Evolutionary conservation across 2,113 vertebrate species (phyloP), one percentile per base, ranked within the genome.

Genomic region (Anoplopoma fimbria): DNA sequence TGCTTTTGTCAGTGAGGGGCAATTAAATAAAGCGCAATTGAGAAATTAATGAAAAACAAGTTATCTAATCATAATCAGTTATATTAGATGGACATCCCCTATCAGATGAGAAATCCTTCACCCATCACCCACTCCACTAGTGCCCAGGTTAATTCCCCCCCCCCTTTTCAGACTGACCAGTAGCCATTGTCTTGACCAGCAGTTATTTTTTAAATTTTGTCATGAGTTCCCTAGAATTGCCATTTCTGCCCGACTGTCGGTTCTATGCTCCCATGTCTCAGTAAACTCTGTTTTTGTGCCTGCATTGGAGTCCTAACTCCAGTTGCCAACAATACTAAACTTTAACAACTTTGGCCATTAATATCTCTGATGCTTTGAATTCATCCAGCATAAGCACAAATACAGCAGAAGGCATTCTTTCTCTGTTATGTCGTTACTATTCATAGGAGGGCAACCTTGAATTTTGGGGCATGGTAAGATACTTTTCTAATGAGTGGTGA

Each of bases 291-390:
- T 38, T 47, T 36, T 21, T 64, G 67, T 34, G 27, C 76, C 47
- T 67, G 51, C 8, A 17, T 80, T 67, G 31, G 45, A 58, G 51
- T 31, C 33, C 55, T 70, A 62, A 63, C 58, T 69, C 25, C 25
- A 74, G 9, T 40, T 33, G 34, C 45, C 33, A 68, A 55, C 60
- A 68, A 55, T 58, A 70, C 17, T 73, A 69, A 76, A 61, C 49
- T 29, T 13, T 57, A 25, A 34, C 61, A 53, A 13, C 58, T 79
- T 71, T 84, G 53, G 23, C 47, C 47, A n/a, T 65, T 29, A 76
- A 75, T 74, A 34, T 68, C 42, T 29, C 34, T 68, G 23, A 61
- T 73, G 33, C 51, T 77, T 74, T 79, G 40, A n/a, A 75, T 47
- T 73, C 34, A 79, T 72, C 47, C 29, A 51, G 5, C 27, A 12